Percentiles rank a stretch among this genome's conserved stretches.
phyloP scores from a whole-genome alignment of 2,797 vertebrate genomes.

The Steatocranus sp. region DNA sequence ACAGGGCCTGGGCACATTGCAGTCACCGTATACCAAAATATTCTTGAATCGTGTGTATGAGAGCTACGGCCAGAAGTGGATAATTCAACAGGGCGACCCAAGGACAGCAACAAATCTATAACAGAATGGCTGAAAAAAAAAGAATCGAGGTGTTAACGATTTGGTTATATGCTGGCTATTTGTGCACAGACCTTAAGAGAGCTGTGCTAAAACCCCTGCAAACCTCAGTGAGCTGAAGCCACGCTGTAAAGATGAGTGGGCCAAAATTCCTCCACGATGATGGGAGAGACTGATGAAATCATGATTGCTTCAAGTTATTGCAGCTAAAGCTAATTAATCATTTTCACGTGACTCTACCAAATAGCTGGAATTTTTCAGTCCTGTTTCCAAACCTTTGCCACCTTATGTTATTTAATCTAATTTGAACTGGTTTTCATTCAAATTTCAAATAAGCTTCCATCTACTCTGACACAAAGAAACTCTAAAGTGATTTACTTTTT shows the following conservation, averaged over 20 bases:
- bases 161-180: background rate
- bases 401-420: background rate
- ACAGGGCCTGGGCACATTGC: background rate
- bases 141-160: background rate
- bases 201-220: background rate
- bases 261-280: background rate
- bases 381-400: background rate
- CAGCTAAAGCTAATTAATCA: background rate
- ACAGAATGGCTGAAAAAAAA: background rate
- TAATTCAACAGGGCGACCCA: background rate
- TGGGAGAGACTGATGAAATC: background rate
- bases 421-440: background rate
- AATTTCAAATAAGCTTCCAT: background rate
- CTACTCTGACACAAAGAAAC: background rate
- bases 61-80: background rate
- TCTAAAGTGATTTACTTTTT: background rate
- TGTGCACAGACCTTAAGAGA: background rate
- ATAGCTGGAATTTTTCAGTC: background rate
- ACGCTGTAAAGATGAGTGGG: background rate
- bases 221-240: background rate
- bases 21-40: background rate
- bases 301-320: background rate
- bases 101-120: background rate
- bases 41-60: background rate
- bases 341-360: background rate